phyloP scores from a whole-genome alignment of 2,888 invertebrate species.

The Drosophila aldrichi region DNA sequence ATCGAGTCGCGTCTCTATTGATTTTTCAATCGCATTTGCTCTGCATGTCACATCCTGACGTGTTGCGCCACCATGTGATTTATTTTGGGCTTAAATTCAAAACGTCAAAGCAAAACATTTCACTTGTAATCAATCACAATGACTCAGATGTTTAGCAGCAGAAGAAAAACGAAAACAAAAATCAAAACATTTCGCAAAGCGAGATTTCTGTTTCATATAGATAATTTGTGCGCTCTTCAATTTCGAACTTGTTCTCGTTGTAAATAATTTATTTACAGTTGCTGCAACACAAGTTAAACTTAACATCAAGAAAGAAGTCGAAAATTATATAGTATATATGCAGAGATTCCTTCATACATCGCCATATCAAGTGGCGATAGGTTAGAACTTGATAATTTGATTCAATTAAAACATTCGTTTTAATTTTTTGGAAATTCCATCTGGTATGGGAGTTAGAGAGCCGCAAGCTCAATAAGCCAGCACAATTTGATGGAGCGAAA shows the following conservation, averaged over 20 bases:
- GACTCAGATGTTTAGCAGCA: not conserved
- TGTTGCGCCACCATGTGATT: not conserved
- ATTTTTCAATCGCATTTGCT: not conserved
- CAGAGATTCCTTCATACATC: not conserved
- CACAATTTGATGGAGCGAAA: constrained; percentile 16
- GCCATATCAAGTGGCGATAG: not conserved
- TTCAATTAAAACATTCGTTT: constrained; percentile 24
- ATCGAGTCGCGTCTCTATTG: constrained; percentile 7
- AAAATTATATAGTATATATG: too few species aligned
- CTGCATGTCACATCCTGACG: constrained; percentile 15
- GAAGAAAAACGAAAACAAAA: not conserved
- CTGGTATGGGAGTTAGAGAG: not conserved
- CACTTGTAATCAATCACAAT: constrained; percentile 10
- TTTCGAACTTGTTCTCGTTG: not conserved
- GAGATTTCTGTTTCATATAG: not conserved
- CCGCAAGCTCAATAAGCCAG: constrained; percentile 5
- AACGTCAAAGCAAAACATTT: constrained; percentile 2
- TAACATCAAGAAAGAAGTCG: too few species aligned
- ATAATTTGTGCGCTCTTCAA: not conserved
- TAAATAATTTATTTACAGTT: not conserved
- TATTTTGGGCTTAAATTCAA: not conserved
- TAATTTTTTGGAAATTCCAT: not conserved
- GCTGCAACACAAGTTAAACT: not conserved
- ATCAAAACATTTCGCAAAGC: too few species aligned
- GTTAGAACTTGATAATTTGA: not conserved